Evolutionary conservation across 2,113 vertebrate genomes (phyloP).

Genomic region (Lagopus leucura): DNA sequence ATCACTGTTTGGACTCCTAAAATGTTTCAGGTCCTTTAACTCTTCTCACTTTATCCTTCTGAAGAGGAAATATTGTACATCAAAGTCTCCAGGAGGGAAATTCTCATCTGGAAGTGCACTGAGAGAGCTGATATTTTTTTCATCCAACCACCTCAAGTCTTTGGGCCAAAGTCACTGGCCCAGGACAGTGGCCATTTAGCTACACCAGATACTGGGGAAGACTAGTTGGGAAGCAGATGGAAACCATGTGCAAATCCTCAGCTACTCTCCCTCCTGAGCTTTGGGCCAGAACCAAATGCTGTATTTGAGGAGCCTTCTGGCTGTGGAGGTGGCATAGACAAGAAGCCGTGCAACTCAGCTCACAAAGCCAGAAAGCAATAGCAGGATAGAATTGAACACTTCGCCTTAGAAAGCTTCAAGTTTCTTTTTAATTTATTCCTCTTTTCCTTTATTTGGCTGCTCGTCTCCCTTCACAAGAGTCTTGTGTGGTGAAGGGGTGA

Average conservation of each 20-base stretch:
- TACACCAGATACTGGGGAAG: not conserved
- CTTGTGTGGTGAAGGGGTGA: not conserved
- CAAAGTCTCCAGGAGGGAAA: not conserved
- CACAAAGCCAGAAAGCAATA: conserved; percentile 54
- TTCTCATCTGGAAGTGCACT: not conserved
- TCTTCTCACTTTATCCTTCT: not conserved
- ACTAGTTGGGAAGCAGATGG: conserved; percentile 38
- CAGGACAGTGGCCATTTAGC: not conserved
- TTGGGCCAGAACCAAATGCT: conserved; percentile 55
- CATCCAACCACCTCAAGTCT: not conserved
- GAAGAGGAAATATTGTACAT: not conserved
- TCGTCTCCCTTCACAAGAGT: not conserved
- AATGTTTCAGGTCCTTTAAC: not conserved
- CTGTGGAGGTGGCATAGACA: conserved; percentile 64
- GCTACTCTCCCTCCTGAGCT: conserved; percentile 41
- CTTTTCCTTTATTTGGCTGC: not conserved
- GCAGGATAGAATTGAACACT: not conserved
- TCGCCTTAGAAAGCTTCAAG: not conserved
- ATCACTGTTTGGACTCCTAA: not conserved
- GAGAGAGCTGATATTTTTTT: not conserved
- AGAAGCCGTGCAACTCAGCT: conserved; percentile 29
- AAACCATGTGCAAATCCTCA: conserved; percentile 32
- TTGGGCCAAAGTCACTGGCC: not conserved
- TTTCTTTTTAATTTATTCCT: conserved; percentile 8
- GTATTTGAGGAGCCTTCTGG: conserved; percentile 59